Evolutionary conservation across 2,888 invertebrate genomes (phyloP).

Genomic region (Agrotis puta): DNA sequence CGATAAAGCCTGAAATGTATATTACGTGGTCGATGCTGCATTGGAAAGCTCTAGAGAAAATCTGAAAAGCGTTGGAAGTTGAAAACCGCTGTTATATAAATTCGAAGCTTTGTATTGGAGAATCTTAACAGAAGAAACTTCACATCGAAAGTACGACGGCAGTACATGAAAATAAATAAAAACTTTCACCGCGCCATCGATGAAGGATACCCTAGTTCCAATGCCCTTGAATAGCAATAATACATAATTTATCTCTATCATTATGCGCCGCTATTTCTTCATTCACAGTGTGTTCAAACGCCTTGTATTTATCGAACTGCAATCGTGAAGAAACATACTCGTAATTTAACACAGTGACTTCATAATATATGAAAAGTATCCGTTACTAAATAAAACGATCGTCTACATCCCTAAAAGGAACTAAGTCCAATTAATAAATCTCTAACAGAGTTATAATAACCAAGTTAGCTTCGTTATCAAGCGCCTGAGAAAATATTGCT

Average conservation of each 20-base stretch:
- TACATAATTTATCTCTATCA: slow-evolving; percentile 35
- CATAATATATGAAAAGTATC: background rate
- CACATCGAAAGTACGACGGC: background rate
- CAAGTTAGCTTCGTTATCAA: slow-evolving; percentile 27
- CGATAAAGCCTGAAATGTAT: slow-evolving; percentile 9
- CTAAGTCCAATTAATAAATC: slow-evolving; percentile 5
- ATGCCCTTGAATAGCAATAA: slow-evolving; percentile 41
- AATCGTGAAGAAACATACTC: slow-evolving; percentile 16
- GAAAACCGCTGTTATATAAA: slow-evolving; percentile 3
- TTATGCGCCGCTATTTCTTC: slow-evolving; percentile 31
- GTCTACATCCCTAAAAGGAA: too few relatives aligned
- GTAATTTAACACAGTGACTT: too few relatives aligned
- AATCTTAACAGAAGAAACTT: background rate
- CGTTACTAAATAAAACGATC: background rate
- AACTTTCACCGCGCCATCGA: slow-evolving; percentile 32
- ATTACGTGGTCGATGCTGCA: background rate
- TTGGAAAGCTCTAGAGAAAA: slow-evolving; percentile 15
- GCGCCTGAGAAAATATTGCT: slow-evolving; percentile 61
- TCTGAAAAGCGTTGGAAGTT: background rate
- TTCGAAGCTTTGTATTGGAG: slow-evolving; percentile 6
- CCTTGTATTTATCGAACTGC: slow-evolving; percentile 28
- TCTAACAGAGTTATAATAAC: slow-evolving; percentile 10
- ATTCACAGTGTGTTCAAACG: slow-evolving; percentile 1
- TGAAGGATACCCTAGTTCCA: slow-evolving; percentile 31
- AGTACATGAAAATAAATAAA: slow-evolving; percentile 28